Conservation (phyloP, 2,113 vertebrate genomes). For the Seriola quinqueradiata region DNA sequence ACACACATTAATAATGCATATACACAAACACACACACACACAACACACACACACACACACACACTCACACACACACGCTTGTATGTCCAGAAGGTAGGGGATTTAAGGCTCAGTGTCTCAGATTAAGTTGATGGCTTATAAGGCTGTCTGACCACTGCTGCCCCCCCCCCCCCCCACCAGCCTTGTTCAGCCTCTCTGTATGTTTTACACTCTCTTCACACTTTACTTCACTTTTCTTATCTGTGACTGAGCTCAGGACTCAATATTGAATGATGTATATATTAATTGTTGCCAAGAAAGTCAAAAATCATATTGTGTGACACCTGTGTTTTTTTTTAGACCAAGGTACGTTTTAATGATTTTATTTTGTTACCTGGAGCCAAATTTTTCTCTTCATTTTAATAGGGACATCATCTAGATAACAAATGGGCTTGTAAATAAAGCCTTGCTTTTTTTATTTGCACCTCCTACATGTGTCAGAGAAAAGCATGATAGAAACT, state of each 20-base stretch:
- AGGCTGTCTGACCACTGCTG: slow-evolving; percentile 52
- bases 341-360: no score
- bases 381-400: no score
- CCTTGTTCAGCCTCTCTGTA: background rate
- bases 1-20: slow-evolving; percentile 32
- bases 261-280: background rate
- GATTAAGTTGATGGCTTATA: slow-evolving; percentile 65
- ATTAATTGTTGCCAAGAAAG: background rate
- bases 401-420: no score
- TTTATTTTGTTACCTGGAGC: no score
- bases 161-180: background rate
- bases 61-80: slow-evolving; percentile 19
- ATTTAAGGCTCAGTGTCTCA: slow-evolving; percentile 71
- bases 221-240: background rate
- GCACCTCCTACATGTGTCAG: no score
- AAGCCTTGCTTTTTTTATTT: no score
- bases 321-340: background rate
- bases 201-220: background rate
- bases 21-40: slow-evolving; percentile 23
- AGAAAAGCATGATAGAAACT: no score
- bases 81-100: slow-evolving; percentile 58
- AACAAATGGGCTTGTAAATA: no score
- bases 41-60: slow-evolving; percentile 8
- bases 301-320: background rate
- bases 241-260: background rate